Conservation (phyloP, 2,888 invertebrate species). For the Calliphora vomitoria region DNA sequence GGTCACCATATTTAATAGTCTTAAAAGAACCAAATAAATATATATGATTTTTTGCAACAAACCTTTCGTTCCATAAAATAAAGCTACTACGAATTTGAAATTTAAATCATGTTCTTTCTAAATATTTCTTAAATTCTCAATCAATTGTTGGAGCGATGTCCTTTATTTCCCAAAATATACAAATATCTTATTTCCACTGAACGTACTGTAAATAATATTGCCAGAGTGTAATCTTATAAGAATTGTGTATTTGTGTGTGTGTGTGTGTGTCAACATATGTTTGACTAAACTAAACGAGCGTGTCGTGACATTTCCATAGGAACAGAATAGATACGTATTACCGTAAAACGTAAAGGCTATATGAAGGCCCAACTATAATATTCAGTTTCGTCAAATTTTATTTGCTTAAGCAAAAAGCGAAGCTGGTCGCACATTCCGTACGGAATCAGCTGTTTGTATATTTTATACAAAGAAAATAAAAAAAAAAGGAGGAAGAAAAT, state of each 20-base stretch:
- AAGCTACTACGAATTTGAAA: neutral
- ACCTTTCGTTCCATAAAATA: neutral
- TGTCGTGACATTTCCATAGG: too few species aligned
- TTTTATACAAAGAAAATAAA: too few species aligned
- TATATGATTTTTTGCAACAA: neutral
- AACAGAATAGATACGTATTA: neutral
- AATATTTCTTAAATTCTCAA: neutral
- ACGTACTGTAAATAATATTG: neutral
- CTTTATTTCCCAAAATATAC: neutral
- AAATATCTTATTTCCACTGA: neutral
- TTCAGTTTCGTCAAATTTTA: too few species aligned
- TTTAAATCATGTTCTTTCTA: neutral
- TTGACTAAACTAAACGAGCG: too few species aligned
- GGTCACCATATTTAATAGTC: neutral
- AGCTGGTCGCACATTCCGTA: too few species aligned
- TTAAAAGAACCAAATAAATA: neutral
- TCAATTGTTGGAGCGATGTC: conserved; percentile 18
- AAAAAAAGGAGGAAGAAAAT: too few species aligned
- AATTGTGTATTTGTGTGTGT: too few species aligned
- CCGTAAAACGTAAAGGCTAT: too few species aligned
- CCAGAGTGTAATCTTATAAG: neutral
- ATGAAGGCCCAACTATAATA: too few species aligned
- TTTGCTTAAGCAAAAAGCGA: too few species aligned
- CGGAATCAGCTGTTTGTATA: too few species aligned
- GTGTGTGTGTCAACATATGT: too few species aligned